Conservation (phyloP, 2,797 vertebrate genomes). For the Saxicola maurus region DNA sequence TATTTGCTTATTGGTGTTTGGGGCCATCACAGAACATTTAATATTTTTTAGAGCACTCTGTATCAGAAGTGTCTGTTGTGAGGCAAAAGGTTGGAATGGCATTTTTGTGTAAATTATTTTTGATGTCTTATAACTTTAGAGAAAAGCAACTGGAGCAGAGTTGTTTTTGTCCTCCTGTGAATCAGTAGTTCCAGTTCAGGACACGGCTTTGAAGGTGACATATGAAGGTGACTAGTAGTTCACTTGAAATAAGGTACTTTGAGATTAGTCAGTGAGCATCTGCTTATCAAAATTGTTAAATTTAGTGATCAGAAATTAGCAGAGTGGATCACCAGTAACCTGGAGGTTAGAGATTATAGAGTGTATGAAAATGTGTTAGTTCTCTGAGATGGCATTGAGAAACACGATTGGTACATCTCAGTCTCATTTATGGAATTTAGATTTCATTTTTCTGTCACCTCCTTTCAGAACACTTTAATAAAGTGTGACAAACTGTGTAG, state of each 20-base stretch:
- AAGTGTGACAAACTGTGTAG: neutral
- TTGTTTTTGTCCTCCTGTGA: too few relatives aligned
- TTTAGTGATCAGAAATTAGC: neutral
- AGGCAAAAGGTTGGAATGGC: neutral
- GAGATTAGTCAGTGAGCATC: neutral
- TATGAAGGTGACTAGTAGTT: neutral
- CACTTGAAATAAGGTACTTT: neutral
- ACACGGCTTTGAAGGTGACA: neutral
- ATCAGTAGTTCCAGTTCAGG: neutral
- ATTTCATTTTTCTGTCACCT: neutral
- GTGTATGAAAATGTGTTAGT: neutral
- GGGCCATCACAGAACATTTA: fast-evolving
- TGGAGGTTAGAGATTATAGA: neutral
- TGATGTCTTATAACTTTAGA: neutral
- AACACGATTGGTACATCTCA: neutral
- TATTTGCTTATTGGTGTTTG: neutral
- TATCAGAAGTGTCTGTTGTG: neutral
- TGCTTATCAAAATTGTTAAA: neutral
- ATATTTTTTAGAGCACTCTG: neutral
- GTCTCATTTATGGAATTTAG: neutral
- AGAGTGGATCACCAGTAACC: neutral
- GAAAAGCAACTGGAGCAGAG: neutral
- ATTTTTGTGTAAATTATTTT: neutral
- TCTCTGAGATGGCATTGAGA: neutral
- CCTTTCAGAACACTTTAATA: neutral